Base-by-base conservation (phyloP, 1,140 invertebrate species). In the Streblospio benedicti region DNA sequence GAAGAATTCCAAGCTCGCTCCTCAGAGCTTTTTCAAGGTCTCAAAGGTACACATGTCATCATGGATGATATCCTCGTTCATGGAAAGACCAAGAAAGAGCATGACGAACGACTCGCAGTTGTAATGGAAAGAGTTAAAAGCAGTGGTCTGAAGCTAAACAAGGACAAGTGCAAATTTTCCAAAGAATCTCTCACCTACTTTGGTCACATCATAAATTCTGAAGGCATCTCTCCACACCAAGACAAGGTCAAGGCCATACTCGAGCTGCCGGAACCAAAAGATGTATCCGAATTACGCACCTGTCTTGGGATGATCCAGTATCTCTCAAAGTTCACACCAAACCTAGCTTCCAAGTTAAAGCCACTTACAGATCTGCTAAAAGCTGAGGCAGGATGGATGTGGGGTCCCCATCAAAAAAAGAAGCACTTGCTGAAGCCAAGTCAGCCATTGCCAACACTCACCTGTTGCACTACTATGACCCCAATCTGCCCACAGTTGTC, bases 61-160 rank as follows among this genome's bases (percentile, higher is more conserved):
- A 61, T 72, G 23, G 77, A 77, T 62, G 76, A 79, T 58, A 68
- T 76, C 14, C 45, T 75, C 14, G 61, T 79, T 3, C 69, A 53
- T 50, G 76, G 63, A 6, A 28, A 41, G 23, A 61, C 52, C 27
- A 50, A 64, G 57, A 35, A 59, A 38, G 65, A 78, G 58, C 71
- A 77, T 61, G 67, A 74, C 53, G 28, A 61, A 31, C 53, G 70
- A 59, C 55, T 81, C 28, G 45, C 49, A 44, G 55, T 64, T 50
- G 68, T 80, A 5, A 62, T 80, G 35, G 59, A 73, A 31, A 57
- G 64, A 59, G 71, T 72, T 9, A 65, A 59, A 52, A 43, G 71
- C 53, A 61, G 66, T 52, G 69, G 71, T 63, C 60, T 80, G 16
- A 68, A 60, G 50, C 69, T 79, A 57, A 79, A 79, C 65, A 45